Conservation (phyloP, 2,888 invertebrate genomes). For the Ochropleura plecta region DNA sequence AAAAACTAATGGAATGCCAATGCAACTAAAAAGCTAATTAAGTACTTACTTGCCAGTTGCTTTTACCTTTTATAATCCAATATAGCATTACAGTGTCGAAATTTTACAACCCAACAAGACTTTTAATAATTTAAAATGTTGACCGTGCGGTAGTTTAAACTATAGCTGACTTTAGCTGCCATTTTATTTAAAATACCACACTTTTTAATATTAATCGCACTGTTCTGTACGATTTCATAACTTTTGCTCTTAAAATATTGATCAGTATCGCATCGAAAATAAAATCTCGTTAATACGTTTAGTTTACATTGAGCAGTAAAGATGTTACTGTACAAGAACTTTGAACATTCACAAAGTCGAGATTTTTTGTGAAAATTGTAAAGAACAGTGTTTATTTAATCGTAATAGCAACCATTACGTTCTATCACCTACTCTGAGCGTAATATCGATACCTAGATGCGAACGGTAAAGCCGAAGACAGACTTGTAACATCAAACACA, state of each 20-base stretch:
- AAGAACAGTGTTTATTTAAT: slow-evolving; percentile 55
- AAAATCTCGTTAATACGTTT: slow-evolving; percentile 40
- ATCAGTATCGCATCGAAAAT: slow-evolving; percentile 26
- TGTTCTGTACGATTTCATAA: slow-evolving; percentile 58
- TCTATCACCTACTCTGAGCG: slow-evolving; percentile 56
- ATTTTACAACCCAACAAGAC: slow-evolving; percentile 70
- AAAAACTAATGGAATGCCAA: slow-evolving; percentile 73
- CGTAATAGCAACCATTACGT: slow-evolving; percentile 55
- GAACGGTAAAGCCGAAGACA: slow-evolving; percentile 43
- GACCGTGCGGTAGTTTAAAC: slow-evolving; percentile 47
- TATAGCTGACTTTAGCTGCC: slow-evolving; percentile 18
- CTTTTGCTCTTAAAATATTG: slow-evolving; percentile 23
- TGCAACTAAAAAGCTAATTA: slow-evolving; percentile 68
- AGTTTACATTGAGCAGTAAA: slow-evolving; percentile 54
- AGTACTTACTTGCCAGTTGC: slow-evolving; percentile 67
- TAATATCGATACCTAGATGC: slow-evolving; percentile 55
- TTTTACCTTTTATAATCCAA: slow-evolving; percentile 61
- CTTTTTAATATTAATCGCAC: slow-evolving; percentile 44
- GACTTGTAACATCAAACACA: slow-evolving; percentile 45
- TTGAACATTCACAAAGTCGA: slow-evolving; percentile 20
- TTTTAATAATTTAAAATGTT: slow-evolving; percentile 52
- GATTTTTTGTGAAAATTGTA: slow-evolving; percentile 47
- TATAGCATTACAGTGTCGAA: slow-evolving; percentile 69
- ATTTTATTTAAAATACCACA: slow-evolving; percentile 48
- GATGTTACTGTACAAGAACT: slow-evolving; percentile 47